Evolutionary conservation across 2,888 invertebrate genomes (phyloP), one percentile per base, ranked within the genome.

Genomic region (Busseola fusca): DNA sequence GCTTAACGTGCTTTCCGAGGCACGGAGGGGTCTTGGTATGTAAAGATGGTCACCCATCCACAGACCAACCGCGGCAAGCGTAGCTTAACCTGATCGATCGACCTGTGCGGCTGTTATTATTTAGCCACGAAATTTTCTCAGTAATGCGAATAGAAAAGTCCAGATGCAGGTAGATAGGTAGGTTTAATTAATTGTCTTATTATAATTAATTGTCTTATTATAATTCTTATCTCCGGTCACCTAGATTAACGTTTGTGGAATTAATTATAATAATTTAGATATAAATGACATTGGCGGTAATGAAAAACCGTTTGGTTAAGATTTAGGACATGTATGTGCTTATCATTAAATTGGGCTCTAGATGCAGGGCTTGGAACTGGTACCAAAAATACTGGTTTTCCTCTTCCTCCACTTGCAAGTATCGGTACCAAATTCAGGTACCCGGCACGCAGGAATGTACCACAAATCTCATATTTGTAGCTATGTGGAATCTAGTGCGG

Each of bases 151-250:
- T 16, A 18, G 59, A 69, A 42, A 69, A 54, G 40, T 56, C 10
- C 21, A 48, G 59, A 54, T 56, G 25, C 14, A 54, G 52, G 30
- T 52, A 52, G 21, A 48, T 68, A 52, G 1, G 34, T 34, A 45
- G 52, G 52, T 59, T 48, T 59, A 56, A 69, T 60, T 60, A 34
- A 69, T 69, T 60, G 54, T 27, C 40, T 25, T 40, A 69, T 69
- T 25, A 76, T 48, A 54, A 76, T 52, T 37, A n/a, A n/a, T n/a
- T n/a, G n/a, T 25, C 37, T 25, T 37, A 68, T 68, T 25, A 76
- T 40, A 54, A 76, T 54, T 40, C 37, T n/a, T 76, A 74, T 69
- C 76, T 68, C 18, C 14, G 18, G 2, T 25, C 30, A 45, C 30
- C 52, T 40, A 40, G 30, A 59, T 73, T 58, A 52, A 45, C 58